Base-by-base conservation (phyloP, 2,113 vertebrate species). In the Lycaon pictus region DNA sequence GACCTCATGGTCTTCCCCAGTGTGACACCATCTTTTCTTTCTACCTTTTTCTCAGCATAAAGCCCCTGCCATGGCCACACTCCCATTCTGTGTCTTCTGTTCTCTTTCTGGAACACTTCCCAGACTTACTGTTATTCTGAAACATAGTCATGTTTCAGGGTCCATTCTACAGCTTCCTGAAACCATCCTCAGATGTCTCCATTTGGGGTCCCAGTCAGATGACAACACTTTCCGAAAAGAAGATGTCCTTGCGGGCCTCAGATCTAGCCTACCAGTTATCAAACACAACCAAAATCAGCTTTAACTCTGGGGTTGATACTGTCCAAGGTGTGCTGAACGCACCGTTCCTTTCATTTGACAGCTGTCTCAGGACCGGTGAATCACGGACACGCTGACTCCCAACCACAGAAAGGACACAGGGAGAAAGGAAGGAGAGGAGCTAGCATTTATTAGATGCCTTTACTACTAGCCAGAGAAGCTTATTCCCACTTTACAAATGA, bases 41-140 rank as follows among this genome's bases (percentile, higher is more conserved):
- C 11, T 16, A 17, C 32, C 4, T 71, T 95, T 93, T 93, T 65
- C 65, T 72, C 29, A 58, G 3, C 25, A 23, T 69, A 67, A 89
- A 55, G 22, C 0, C n/a, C 55, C 81, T 93, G 12, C 43, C 84
- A 11, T 3, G 56, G 60, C 32, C 43, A 63, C 11, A 69, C 15
- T 85, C 32, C 43, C 76, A 58, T 88, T 63, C 56, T 32, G 20
- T 74, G 92, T 91, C n/a, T 82, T 87, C 35, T 48, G 15, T 69
- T 86, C 65, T 62, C 32, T 88, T 17, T 84, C 58, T 95, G 90
- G 60, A 85, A 53, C 69, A 55, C 69, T 92, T 96, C 80, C 82
- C 85, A 92, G 60, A 43, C 37, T 92, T 27, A 82, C 19, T 19
- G 29, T 81, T 83, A 17, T 56, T 53, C 51, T 55, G 35, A 86